phyloP scores from a whole-genome alignment of 2,113 vertebrate species.

The Sterrhoptilus dennistouni region DNA sequence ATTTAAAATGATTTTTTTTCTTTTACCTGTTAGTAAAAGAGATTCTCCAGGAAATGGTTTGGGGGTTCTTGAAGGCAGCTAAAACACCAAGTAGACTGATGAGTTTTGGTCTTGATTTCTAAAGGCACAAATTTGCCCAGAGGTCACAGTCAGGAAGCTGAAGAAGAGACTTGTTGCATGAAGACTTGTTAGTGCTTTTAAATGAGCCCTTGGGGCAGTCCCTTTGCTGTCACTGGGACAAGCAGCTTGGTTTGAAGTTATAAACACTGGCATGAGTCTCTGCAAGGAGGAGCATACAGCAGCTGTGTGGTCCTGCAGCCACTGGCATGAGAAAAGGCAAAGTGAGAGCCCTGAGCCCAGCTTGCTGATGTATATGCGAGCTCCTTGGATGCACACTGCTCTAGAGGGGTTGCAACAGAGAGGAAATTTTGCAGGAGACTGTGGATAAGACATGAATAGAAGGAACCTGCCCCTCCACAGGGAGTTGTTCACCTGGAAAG shows the following conservation, averaged over 20 bases:
- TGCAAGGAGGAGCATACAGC: neutral
- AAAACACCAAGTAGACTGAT: neutral
- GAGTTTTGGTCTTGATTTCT: neutral
- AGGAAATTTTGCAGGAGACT: neutral
- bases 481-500: neutral
- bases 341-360: neutral
- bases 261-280: accelerated
- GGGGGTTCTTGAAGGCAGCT: neutral
- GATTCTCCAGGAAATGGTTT: neutral
- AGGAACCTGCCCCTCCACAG: neutral
- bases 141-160: neutral
- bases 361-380: neutral
- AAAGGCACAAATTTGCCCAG: neutral
- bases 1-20: neutral
- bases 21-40: neutral
- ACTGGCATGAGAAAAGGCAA: neutral
- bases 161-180: neutral
- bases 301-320: neutral
- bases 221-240: neutral
- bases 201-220: neutral
- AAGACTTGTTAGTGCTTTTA: neutral
- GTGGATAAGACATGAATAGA: neutral
- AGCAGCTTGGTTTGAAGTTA: neutral
- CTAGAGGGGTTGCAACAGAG: neutral
- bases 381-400: neutral